Evolutionary conservation across 2,113 vertebrate genomes (phyloP).

Genomic region (Hylia prasina): DNA sequence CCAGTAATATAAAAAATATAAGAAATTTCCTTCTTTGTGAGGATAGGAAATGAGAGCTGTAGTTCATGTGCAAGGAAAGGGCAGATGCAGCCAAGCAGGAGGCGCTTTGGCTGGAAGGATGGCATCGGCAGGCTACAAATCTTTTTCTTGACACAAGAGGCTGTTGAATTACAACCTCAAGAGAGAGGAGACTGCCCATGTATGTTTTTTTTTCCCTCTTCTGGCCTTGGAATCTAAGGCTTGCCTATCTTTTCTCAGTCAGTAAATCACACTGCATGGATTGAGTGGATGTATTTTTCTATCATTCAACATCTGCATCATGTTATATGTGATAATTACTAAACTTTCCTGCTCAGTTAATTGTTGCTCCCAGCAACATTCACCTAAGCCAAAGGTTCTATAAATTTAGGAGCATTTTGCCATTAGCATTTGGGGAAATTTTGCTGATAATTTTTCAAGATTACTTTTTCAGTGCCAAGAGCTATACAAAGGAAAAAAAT

Average conservation of each 20-base stretch:
- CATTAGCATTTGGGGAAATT: background rate
- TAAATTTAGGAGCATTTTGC: background rate
- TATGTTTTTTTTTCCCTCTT: background rate
- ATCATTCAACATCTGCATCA: background rate
- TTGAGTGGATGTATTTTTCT: background rate
- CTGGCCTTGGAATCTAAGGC: background rate
- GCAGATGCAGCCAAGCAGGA: constrained; percentile 35
- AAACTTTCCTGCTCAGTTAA: background rate
- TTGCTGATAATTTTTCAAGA: background rate
- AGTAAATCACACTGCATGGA: background rate
- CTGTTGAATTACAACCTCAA: background rate
- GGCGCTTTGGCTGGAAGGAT: constrained; percentile 10
- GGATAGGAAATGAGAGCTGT: background rate
- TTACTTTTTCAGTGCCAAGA: background rate
- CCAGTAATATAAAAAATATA: background rate
- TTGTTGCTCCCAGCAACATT: constrained; percentile 6
- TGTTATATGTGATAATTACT: background rate
- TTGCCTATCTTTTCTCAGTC: background rate
- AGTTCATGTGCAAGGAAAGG: background rate
- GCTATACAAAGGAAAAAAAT: background rate
- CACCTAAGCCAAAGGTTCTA: background rate
- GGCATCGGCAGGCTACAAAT: background rate
- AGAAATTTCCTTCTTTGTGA: background rate
- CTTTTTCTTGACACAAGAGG: constrained; percentile 37
- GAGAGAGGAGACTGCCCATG: background rate